Conservation (phyloP, 2,888 invertebrate species). For the Colletes collaris region DNA sequence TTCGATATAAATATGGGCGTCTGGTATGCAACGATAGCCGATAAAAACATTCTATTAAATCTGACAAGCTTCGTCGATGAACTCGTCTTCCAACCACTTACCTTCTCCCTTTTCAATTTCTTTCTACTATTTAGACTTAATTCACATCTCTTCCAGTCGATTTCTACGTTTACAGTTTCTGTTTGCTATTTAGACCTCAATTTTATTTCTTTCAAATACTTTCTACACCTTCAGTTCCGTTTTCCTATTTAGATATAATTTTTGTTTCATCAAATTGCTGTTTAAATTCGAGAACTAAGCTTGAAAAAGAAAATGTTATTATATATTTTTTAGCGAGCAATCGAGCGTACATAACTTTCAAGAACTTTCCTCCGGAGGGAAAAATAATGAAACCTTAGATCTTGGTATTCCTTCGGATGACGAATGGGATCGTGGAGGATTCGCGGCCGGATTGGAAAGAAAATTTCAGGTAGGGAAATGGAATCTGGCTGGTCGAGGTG, state of each 20-base stretch:
- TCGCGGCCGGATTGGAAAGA: slow-evolving; percentile 33
- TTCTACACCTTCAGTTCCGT: too few relatives aligned
- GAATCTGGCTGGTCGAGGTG: slow-evolving; percentile 33
- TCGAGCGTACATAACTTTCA: too few relatives aligned
- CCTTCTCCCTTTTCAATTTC: neutral
- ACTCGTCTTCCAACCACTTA: neutral
- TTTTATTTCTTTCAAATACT: too few relatives aligned
- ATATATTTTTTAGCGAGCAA: too few relatives aligned
- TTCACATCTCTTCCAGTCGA: too few relatives aligned
- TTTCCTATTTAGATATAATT: too few relatives aligned
- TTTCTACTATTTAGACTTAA: neutral
- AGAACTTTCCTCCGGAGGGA: slow-evolving; percentile 20
- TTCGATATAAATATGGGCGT: slow-evolving; percentile 58
- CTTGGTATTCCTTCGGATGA: slow-evolving; percentile 38
- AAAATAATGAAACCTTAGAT: slow-evolving; percentile 35
- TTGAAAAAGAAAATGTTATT: too few relatives aligned
- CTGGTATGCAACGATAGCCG: slow-evolving; percentile 67
- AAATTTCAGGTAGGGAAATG: slow-evolving; percentile 58
- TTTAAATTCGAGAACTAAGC: too few relatives aligned
- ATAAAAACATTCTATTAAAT: slow-evolving; percentile 48
- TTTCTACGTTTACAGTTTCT: too few relatives aligned
- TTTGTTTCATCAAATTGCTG: too few relatives aligned
- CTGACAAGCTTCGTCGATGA: neutral
- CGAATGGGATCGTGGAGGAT: slow-evolving; percentile 41
- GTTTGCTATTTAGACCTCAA: too few relatives aligned